A percentile compares a stretch with the other conserved stretches of the same genome.
phyloP scores from a whole-genome alignment of 2,797 vertebrate species.

The Chelon labrosus region DNA sequence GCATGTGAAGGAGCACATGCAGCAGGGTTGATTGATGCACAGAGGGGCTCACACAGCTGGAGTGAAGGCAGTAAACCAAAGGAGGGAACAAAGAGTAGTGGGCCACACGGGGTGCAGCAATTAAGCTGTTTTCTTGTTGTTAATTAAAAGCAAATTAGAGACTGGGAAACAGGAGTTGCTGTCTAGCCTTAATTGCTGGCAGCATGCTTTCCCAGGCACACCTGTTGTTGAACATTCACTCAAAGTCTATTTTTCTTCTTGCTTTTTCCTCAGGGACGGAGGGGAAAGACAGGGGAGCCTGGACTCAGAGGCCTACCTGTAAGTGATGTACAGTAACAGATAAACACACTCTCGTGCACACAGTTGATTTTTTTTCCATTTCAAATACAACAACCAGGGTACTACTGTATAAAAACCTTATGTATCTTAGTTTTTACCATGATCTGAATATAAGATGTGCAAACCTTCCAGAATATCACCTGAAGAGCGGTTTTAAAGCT shows the following conservation, averaged over 20 bases:
- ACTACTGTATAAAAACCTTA: neutral
- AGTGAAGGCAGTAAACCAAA: slow-evolving; percentile 78
- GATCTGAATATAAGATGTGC: too few relatives aligned
- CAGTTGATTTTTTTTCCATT: neutral
- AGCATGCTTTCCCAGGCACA: slow-evolving; percentile 72
- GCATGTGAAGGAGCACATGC: slow-evolving; percentile 23
- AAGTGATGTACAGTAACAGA: slow-evolving; percentile 76
- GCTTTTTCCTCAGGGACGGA: slow-evolving; percentile 86
- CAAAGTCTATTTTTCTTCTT: slow-evolving; percentile 36
- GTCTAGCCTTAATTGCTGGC: slow-evolving; percentile 78
- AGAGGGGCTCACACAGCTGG: slow-evolving; percentile 77
- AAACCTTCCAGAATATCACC: too few relatives aligned
- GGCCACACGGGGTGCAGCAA: slow-evolving; percentile 82
- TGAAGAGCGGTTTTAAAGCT: too few relatives aligned
- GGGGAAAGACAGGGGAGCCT: slow-evolving; percentile 91
- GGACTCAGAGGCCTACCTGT: slow-evolving; percentile 90
- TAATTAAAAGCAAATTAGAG: slow-evolving; percentile 88
- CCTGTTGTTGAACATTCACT: slow-evolving; percentile 69
- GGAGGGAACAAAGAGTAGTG: slow-evolving; percentile 79
- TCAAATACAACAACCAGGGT: neutral
- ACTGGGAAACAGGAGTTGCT: slow-evolving; percentile 74
- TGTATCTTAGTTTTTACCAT: neutral
- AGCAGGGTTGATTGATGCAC: slow-evolving; percentile 79
- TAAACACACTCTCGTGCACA: neutral
- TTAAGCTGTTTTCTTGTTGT: slow-evolving; percentile 86